Conservation (phyloP, 2,888 invertebrate genomes). For the Parasteatoda lunata region DNA sequence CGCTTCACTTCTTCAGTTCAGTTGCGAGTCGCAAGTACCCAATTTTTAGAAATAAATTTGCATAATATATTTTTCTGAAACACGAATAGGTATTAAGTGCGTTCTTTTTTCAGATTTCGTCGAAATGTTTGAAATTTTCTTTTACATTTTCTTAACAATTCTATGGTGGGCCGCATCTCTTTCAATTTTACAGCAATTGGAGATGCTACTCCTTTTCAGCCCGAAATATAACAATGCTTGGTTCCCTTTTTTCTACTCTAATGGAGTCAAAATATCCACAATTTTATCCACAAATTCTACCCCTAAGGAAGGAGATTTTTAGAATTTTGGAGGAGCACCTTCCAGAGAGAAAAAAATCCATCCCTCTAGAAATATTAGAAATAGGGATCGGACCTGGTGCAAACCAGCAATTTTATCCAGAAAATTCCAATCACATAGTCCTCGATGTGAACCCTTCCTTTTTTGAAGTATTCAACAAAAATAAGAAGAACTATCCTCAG, state of each 20-base stretch:
- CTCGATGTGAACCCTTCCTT: conserved; percentile 71
- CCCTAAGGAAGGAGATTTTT: background rate
- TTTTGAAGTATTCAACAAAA: conserved; percentile 66
- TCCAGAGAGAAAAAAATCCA: background rate
- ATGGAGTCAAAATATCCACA: background rate
- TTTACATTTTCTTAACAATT: background rate
- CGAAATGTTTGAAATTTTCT: background rate
- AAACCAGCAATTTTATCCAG: conserved; percentile 71
- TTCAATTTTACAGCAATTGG: background rate
- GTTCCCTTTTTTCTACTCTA: background rate
- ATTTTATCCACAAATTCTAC: background rate
- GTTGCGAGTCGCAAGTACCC: no score
- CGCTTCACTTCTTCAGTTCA: no score
- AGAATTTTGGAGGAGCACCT: background rate
- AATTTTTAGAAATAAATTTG: no score
- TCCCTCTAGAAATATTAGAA: conserved; percentile 69
- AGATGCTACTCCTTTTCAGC: background rate
- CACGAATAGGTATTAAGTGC: background rate
- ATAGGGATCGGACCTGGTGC: conserved; percentile 69
- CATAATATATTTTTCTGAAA: no score
- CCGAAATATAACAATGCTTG: background rate
- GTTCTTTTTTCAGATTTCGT: background rate
- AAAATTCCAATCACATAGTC: conserved; percentile 69
- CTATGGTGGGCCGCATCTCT: background rate
- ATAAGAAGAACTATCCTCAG: conserved; percentile 49